Base-by-base conservation (phyloP, 2,113 vertebrate genomes). In the Rousettus leschenaultii region DNA sequence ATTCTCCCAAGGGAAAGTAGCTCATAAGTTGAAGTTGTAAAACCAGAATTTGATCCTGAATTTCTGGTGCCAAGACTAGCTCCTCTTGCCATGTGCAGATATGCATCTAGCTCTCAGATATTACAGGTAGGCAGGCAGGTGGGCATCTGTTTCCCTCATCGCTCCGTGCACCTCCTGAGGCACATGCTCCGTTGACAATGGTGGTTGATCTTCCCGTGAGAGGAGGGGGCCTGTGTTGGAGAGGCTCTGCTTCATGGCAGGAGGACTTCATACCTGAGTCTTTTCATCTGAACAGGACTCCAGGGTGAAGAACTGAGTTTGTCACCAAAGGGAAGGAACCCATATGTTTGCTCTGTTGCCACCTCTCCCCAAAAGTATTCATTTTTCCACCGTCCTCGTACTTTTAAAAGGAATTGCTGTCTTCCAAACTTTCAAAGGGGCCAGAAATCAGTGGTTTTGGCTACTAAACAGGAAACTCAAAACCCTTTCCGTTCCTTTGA, bases 381-480 rank as follows among this genome's bases (percentile, higher is more conserved):
- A 0, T 70, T 79, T 88, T 80, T 35, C 73, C 84, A 0, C n/a
- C 35, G 40, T 51, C 89, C 80, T 96, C 88, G 19, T 95, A 12
- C 84, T 95, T 97, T 96, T 84, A 48, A 70, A 63, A 78, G 89
- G 95, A 83, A 59, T 95, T 75, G 45, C 95, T 97, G 86, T 95
- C 95, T 98, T 97, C 95, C 97, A 98, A 95, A 73, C 95, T 51
- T 11, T 92, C 82, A 92, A 94, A 7, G 3, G 65, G 95, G 95
- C 93, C 97, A 98, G 66, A 96, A 97, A 96, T 88, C 82, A 65
- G 75, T 78, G 97, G 97, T 97, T 97, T 98, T 86, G 98, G 95
- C 95, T 85, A 98, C 97, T 93, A 94, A 95, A 94, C 93, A 97
- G 96, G 98, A 98, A 98, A 97, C 80, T 92, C 94, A 82, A 79